A percentile compares a stretch with the other conserved stretches of the same genome.
Conservation (phyloP, 2,797 vertebrate species). For the Chrosomus eos region DNA sequence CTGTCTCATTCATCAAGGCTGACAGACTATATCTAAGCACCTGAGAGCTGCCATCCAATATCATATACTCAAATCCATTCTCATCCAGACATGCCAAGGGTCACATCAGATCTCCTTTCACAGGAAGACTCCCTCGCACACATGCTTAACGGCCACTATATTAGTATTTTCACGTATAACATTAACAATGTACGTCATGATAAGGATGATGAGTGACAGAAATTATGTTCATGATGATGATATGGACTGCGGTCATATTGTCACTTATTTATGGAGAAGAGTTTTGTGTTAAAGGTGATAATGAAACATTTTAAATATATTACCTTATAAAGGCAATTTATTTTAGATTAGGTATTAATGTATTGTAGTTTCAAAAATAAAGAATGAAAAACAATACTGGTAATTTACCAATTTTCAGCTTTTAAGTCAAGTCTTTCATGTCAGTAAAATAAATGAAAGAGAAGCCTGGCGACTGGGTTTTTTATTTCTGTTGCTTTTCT, state of each 20-base stretch:
- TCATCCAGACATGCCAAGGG: conserved; percentile 30
- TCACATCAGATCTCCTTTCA: conserved; percentile 13
- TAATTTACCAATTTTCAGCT: not conserved
- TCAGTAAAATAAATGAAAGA: not conserved
- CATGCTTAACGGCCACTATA: not conserved
- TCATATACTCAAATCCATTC: conserved; percentile 40
- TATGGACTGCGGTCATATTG: not conserved
- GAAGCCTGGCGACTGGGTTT: not conserved
- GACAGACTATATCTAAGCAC: conserved; percentile 51
- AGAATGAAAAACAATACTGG: not conserved
- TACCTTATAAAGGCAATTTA: not conserved
- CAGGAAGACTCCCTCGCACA: conserved; percentile 5
- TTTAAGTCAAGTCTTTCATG: not conserved
- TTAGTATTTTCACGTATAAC: conserved; percentile 11
- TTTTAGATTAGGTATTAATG: not conserved
- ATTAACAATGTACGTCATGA: not conserved
- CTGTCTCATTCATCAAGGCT: conserved; percentile 48
- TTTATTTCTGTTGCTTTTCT: not conserved
- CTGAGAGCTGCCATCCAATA: conserved; percentile 40
- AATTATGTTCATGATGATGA: not conserved
- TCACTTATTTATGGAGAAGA: not conserved
- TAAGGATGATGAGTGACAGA: conserved; percentile 1
- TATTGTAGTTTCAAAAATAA: not conserved
- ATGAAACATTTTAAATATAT: not conserved
- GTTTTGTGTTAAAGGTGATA: not conserved